Percentiles rank a stretch among this genome's conserved stretches.
Conservation (phyloP, 2,113 vertebrate species). For the Rhynchopsitta pachyrhyncha region DNA sequence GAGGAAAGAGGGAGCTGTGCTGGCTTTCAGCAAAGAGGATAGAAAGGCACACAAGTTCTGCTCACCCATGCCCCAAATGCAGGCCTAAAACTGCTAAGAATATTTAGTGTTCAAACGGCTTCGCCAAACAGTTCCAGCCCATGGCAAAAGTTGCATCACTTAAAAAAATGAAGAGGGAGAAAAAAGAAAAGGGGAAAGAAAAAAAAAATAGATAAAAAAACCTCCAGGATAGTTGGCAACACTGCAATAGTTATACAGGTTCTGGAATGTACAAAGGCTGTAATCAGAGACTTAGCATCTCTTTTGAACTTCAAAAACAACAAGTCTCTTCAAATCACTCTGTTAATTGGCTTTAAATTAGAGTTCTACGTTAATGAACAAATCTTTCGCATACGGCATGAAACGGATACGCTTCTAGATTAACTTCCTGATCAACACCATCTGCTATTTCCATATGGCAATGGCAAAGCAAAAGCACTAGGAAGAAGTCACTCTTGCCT, state of each 20-base stretch:
- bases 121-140: not conserved
- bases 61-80: not conserved
- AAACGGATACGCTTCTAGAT: constrained; percentile 61
- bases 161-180: not conserved
- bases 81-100: not conserved
- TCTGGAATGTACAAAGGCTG: constrained; percentile 62
- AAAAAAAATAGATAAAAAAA: not conserved
- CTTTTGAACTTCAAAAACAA: constrained; percentile 70
- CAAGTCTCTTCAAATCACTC: constrained; percentile 70
- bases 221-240: constrained; percentile 24
- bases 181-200: fast-evolving
- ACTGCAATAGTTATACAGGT: constrained; percentile 64
- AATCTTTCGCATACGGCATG: constrained; percentile 34
- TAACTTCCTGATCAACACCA: constrained; percentile 70
- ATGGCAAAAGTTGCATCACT: not conserved
- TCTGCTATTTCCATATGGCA: constrained; percentile 61
- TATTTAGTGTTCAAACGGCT: not conserved
- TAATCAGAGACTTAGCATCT: constrained; percentile 67
- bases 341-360: constrained; percentile 67
- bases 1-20: not conserved
- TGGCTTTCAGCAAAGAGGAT: not conserved
- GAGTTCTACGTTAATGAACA: constrained; percentile 67
- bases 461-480: not conserved
- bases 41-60: not conserved
- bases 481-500: constrained; percentile 13